Conservation (phyloP, 2,888 invertebrate genomes). For the Athalia rosae region DNA sequence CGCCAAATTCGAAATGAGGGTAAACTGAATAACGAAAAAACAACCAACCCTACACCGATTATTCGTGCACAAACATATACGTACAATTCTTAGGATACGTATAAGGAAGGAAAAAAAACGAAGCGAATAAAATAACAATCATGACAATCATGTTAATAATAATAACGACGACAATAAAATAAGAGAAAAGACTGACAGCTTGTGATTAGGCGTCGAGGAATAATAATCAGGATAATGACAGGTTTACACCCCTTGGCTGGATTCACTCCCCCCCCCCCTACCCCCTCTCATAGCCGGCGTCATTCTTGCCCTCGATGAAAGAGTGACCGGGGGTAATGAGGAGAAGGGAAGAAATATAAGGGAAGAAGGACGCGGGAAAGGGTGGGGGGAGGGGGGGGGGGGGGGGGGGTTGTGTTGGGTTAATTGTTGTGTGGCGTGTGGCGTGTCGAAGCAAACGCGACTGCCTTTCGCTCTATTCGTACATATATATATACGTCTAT, state of each 20-base stretch:
- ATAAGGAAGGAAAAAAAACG: background rate
- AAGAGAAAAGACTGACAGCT: conserved; percentile 64
- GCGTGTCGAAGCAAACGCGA: conserved; percentile 64
- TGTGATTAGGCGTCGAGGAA: conserved; percentile 69
- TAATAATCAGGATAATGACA: conserved; percentile 70
- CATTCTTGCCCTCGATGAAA: conserved; percentile 43
- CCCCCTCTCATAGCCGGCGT: conserved; percentile 43
- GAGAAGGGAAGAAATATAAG: conserved; percentile 35
- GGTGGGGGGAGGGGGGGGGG: conserved; percentile 49
- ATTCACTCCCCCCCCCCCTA: background rate
- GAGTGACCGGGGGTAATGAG: conserved; percentile 17
- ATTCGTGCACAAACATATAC: no score
- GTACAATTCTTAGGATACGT: background rate
- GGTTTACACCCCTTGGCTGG: conserved; percentile 64
- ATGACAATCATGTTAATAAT: conserved; percentile 61
- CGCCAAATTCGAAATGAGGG: background rate
- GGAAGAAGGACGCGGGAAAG: conserved; percentile 7
- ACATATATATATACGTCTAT: background rate
- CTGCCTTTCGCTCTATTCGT: conserved; percentile 8
- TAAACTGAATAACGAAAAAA: conserved; percentile 35
- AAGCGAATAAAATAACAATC: conserved; percentile 12
- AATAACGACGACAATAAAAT: conserved; percentile 60
- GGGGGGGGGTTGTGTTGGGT: conserved; percentile 66
- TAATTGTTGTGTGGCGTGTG: conserved; percentile 72
- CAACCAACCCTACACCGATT: background rate